These are phyloP conservation scores for Calycopis cecrops DNA, from an alignment of 1,140 invertebrate genomes.

Conservation along the genomic window DNA sequence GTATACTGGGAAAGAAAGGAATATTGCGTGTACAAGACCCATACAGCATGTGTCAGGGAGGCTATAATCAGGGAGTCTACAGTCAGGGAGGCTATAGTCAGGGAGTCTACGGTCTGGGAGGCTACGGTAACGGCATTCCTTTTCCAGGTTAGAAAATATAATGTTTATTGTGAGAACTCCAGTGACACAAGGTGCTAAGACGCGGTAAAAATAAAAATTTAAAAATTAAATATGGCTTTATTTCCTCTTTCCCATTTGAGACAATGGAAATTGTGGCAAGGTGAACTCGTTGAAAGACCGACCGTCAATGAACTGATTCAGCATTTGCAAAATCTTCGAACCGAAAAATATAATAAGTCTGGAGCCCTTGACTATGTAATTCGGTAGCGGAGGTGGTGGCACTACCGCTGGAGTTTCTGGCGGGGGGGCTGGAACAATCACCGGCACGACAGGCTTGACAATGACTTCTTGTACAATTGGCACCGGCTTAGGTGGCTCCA, in stretches of 20 bases:
- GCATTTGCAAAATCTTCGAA: constrained; percentile 36
- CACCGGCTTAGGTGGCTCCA: constrained; percentile 14
- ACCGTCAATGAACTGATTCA: constrained; percentile 31
- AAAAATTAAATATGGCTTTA: not conserved
- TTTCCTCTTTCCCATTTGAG: constrained; percentile 3
- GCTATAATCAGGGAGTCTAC: too few species aligned
- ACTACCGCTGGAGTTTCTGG: constrained; percentile 15
- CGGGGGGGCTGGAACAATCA: constrained; percentile 16
- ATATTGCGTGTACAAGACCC: too few species aligned
- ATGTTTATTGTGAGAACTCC: too few species aligned
- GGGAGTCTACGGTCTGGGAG: too few species aligned
- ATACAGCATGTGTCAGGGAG: too few species aligned
- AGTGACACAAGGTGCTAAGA: too few species aligned
- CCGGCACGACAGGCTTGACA: constrained; percentile 14
- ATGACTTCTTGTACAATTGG: constrained; percentile 14
- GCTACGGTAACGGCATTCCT: too few species aligned
- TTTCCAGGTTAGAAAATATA: too few species aligned
- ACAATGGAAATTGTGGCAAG: constrained; percentile 18
- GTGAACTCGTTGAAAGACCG: constrained; percentile 18
- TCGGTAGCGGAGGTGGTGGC: constrained; percentile 17
- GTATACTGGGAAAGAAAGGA: too few species aligned
- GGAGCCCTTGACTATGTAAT: constrained; percentile 36
- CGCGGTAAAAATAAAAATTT: not conserved
- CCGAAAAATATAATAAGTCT: constrained; percentile 38
- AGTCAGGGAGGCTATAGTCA: too few species aligned